Evolutionary conservation across 2,113 vertebrate genomes (phyloP).

Genomic region (Amblyopsis rosae): DNA sequence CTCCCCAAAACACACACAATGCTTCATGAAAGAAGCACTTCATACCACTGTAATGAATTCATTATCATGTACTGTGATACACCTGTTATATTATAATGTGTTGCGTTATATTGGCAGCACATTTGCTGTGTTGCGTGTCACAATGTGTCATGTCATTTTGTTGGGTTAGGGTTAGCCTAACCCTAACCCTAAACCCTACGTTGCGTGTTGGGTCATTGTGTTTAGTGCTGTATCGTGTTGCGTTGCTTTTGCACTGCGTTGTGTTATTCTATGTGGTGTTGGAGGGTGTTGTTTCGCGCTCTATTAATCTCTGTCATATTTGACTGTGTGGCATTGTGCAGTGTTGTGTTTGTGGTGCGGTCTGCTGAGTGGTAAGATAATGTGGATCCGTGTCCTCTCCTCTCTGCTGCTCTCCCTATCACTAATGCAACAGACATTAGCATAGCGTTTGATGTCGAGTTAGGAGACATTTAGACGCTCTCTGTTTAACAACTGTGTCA

Average conservation of each 20-base stretch:
- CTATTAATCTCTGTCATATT: background rate
- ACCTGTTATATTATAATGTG: conserved; percentile 39
- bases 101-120: background rate
- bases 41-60: conserved; percentile 44
- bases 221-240: background rate
- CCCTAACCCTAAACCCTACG: too few relatives aligned
- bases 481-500: conserved; percentile 78
- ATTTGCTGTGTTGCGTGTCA: background rate
- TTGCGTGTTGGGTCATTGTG: background rate
- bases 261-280: background rate
- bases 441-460: conserved; percentile 80
- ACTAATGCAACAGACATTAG: conserved; percentile 77
- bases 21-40: conserved; percentile 47
- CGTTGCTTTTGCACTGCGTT: background rate
- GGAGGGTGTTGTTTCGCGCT: background rate
- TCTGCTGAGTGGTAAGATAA: background rate
- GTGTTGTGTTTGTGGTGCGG: conserved; percentile 24
- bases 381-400: conserved; percentile 16
- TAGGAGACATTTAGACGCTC: conserved; percentile 76
- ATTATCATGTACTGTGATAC: conserved; percentile 46
- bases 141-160: background rate
- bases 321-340: background rate
- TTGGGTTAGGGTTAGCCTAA: background rate
- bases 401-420: conserved; percentile 57
- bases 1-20: conserved; percentile 28